Base-by-base conservation (phyloP, 2,888 invertebrate genomes). In the Cataglyphis cursor region DNA sequence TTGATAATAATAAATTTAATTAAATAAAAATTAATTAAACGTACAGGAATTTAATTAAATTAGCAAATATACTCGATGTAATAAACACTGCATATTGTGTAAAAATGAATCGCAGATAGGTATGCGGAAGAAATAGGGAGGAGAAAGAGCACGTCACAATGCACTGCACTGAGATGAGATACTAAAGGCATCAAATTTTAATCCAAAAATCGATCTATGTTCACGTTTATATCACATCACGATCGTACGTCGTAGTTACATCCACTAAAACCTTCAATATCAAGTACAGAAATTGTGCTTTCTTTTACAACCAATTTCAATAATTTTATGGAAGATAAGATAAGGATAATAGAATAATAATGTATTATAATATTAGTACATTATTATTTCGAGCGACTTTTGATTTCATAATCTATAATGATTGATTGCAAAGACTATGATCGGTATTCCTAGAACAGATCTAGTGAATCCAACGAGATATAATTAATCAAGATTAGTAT, bases 241-340 rank as follows among this genome's bases (percentile, higher is more conserved):
- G 68, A 64, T 61, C 81, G 68, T 86, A 81, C 78, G n/a, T 84
- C 82, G 48, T 81, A 70, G 41, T 73, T 31, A 82, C 81, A 64
- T 76, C 48, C 73, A 74, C 81, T 84, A 62, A 65, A 31, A 18
- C 6, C 35, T 70, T 35, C 72, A 72, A 24, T 80, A 41, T 78
- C 68, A 68, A 41, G 44, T 35, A 80, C 48, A 61, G n/a, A 72
- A 24, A 48, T 80, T 31, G 21, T 28, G 57, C 28, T 78, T 61
- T 72, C 57, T 21, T 44, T 21, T 28, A 61, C 12, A 24, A 72
- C 24, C 5, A 44, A 78, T 59, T 61, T 44, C 44, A 35, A 12
- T 80, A 61, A 80, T 80, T 80, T 72, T 48, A 8, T 28, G 8
- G 12, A 8, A 54, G 44, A 78, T 31, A 12, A 8, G 24, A 72